phyloP scores from a whole-genome alignment of 2,888 invertebrate genomes.

The Dione vanillae region DNA sequence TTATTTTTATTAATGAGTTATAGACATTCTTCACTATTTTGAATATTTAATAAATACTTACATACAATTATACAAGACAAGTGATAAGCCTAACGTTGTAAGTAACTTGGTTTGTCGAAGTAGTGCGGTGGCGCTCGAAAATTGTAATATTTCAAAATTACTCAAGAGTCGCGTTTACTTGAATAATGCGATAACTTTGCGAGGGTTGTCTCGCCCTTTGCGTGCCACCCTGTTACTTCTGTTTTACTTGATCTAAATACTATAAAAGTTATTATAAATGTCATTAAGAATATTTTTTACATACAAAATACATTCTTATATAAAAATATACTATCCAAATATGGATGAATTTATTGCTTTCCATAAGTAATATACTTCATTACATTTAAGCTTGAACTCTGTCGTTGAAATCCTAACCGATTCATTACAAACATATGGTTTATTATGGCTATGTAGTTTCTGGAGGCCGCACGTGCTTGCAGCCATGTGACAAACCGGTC shows the following conservation, averaged over 20 bases:
- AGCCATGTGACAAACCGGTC: slow-evolving; percentile 83
- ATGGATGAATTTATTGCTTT: too few species aligned
- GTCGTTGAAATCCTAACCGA: slow-evolving; percentile 43
- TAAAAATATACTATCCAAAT: too few species aligned
- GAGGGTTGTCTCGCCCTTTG: slow-evolving; percentile 65
- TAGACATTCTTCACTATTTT: background rate
- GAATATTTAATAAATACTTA: too few species aligned
- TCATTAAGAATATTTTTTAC: background rate
- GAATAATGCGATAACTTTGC: slow-evolving; percentile 82
- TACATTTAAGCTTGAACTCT: slow-evolving; percentile 8
- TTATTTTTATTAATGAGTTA: too few species aligned
- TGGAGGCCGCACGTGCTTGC: slow-evolving; percentile 80
- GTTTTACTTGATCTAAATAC: slow-evolving; percentile 79
- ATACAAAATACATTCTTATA: too few species aligned
- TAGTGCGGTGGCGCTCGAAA: slow-evolving; percentile 70
- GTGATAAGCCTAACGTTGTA: slow-evolving; percentile 14
- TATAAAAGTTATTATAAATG: slow-evolving; percentile 3
- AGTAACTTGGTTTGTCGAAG: slow-evolving; percentile 59
- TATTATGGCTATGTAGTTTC: slow-evolving; percentile 52
- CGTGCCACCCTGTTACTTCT: slow-evolving; percentile 80
- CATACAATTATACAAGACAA: background rate
- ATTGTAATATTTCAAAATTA: slow-evolving; percentile 85
- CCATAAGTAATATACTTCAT: background rate
- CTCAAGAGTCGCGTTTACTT: slow-evolving; percentile 83
- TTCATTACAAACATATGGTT: slow-evolving; percentile 42